Conservation (phyloP, 2,797 vertebrate species). For the Enteromius argenteus region DNA sequence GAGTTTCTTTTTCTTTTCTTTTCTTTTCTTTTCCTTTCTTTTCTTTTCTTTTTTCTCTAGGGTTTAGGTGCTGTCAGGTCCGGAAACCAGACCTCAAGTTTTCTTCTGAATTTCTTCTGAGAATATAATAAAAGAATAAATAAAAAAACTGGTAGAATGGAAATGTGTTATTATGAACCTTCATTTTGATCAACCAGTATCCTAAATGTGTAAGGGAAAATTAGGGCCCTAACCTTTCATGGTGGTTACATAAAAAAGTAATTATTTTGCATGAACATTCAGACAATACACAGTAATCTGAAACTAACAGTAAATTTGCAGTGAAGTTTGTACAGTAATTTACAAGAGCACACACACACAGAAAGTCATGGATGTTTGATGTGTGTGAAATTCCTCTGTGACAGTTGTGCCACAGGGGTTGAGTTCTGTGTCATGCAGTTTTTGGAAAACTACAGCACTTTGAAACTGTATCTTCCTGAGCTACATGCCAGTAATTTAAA, state of each 20-base stretch:
- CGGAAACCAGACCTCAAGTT: neutral
- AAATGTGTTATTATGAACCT: neutral
- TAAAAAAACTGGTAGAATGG: neutral
- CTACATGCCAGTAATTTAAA: neutral
- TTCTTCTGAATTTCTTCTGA: neutral
- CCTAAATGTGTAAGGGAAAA: neutral
- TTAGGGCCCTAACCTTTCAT: neutral
- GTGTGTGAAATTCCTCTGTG: constrained; percentile 37
- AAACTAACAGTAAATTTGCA: neutral
- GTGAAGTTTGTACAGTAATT: neutral
- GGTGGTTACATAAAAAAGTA: neutral
- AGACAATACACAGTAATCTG: neutral
- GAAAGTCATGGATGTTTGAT: neutral
- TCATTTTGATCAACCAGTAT: neutral
- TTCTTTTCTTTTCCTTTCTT: no score
- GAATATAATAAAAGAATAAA: neutral
- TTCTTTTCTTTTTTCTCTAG: no score
- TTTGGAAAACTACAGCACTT: constrained; percentile 2
- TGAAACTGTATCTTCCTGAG: constrained; percentile 5
- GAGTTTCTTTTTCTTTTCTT: no score
- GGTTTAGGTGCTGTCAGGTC: neutral
- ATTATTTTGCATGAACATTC: neutral
- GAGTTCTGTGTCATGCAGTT: constrained; percentile 30
- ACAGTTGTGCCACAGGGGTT: constrained; percentile 38
- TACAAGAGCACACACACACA: neutral